Evolutionary conservation across 2,113 vertebrate genomes (phyloP).

Genomic region (Serinus canaria): DNA sequence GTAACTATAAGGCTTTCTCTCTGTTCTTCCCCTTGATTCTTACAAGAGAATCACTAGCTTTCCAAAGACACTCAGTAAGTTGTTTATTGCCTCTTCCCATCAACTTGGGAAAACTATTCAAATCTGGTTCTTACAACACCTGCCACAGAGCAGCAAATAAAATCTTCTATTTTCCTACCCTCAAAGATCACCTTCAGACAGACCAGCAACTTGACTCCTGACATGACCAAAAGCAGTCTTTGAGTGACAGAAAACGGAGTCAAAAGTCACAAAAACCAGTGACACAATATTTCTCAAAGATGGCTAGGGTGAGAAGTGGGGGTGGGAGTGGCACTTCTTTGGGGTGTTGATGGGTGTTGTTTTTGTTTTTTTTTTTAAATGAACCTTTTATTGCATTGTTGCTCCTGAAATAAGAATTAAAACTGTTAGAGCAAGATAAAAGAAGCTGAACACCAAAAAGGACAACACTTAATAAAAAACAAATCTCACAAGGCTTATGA

Average conservation of each 20-base stretch:
- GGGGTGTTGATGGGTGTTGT: background rate
- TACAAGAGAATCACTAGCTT: background rate
- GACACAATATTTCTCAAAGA: background rate
- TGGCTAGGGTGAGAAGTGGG: background rate
- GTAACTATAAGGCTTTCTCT: background rate
- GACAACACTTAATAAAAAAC: background rate
- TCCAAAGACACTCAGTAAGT: background rate
- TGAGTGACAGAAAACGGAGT: background rate
- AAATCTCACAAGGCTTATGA: background rate
- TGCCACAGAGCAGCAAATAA: background rate
- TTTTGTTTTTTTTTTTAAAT: background rate
- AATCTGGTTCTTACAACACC: background rate
- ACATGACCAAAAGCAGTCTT: background rate
- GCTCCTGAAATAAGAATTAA: background rate
- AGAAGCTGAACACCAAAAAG: background rate
- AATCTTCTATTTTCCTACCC: background rate
- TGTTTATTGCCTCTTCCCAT: background rate
- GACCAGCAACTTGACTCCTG: background rate
- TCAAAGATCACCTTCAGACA: background rate
- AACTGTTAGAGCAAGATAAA: background rate
- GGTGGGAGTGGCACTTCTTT: background rate
- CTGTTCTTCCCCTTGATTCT: background rate
- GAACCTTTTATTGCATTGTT: background rate
- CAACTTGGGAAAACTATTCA: background rate
- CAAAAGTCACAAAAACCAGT: background rate